Evolutionary conservation across 1,140 invertebrate species (phyloP), one percentile per base, ranked within the genome.

Genomic region (Augochlora pura): DNA sequence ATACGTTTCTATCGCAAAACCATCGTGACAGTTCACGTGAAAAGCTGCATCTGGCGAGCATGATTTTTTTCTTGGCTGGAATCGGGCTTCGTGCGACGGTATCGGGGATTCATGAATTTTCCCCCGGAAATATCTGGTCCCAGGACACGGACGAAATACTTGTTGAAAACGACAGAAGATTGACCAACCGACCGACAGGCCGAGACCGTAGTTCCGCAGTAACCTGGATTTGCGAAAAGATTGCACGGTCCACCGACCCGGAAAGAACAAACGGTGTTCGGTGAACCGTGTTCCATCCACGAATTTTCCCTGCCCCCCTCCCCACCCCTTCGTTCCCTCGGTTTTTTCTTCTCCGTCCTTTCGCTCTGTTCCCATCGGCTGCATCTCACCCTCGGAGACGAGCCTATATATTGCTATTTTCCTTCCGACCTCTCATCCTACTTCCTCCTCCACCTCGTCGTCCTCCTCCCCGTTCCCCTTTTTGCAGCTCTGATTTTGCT

Each of bases 181-280:
- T 77, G 70, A 78, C 76, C 77, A 59, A 63, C 67, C 80, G 57
- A 76, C 74, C 86, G 87, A 85, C 75, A 78, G 83, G 76, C 84
- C 86, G 86, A 86, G 83, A 83, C 85, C 85, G 82, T 70, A 85
- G 84, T 86, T 86, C 79, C 83, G 89, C 85, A 88, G 91, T 92
- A 92, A 91, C 91, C 88, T 89, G 91, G 90, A 92, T 92, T 92
- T 90, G 91, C 90, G 91, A 93, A 93, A 93, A 92, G 91, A 92
- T 93, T 91, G 90, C 90, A 93, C 91, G 90, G 90, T 82, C 90
- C 91, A 92, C 78, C 89, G 91, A 87, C 85, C 88, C 81, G 91
- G 90, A 92, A 93, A 92, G 92, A 92, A 93, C 91, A 93, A 93
- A 92, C 91, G 91, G 90, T 91, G 90, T 91, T 91, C 89, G 86